A percentile compares a stretch with the other conserved stretches of the same genome.
Conservation (phyloP, 2,113 vertebrate species). For the Thunnus maccoyii region DNA sequence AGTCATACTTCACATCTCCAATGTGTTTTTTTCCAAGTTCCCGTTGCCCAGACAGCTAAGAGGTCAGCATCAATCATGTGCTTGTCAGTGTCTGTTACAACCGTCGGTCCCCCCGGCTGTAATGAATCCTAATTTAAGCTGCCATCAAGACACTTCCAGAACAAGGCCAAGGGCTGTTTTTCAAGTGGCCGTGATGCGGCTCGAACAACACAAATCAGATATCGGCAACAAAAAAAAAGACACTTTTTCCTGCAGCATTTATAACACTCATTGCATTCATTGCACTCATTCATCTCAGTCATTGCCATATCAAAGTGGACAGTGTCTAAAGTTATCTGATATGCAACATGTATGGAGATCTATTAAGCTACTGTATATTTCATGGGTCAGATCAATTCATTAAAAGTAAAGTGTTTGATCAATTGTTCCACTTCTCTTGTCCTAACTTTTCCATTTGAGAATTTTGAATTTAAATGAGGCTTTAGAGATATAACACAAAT, state of each 20-base stretch:
- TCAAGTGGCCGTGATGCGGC: conserved; percentile 9
- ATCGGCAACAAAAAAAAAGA: not conserved
- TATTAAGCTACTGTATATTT: no score
- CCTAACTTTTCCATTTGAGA: no score
- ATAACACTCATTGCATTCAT: conserved; percentile 30
- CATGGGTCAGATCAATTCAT: not conserved
- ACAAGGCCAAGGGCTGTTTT: conserved; percentile 23
- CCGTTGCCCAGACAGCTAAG: conserved; percentile 22
- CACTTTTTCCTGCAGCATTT: conserved; percentile 9
- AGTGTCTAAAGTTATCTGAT: not conserved
- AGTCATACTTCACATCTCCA: conserved; percentile 29
- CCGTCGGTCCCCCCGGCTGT: conserved; percentile 13
- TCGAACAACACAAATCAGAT: conserved; percentile 13
- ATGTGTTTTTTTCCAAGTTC: conserved; percentile 7
- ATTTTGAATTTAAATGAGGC: not conserved
- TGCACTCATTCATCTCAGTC: conserved; percentile 15
- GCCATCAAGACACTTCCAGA: conserved; percentile 37
- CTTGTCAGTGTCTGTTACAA: conserved; percentile 44
- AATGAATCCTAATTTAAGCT: conserved; percentile 64
- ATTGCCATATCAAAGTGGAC: conserved; percentile 1
- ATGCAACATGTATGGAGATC: not conserved
- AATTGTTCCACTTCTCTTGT: not conserved
- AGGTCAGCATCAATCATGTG: conserved; percentile 64
- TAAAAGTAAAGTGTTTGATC: not conserved
- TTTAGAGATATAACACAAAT: not conserved